Evolutionary conservation across 2,113 vertebrate species (phyloP), one percentile per base, ranked within the genome.

Genomic region (Oreotrochilus melanogaster): DNA sequence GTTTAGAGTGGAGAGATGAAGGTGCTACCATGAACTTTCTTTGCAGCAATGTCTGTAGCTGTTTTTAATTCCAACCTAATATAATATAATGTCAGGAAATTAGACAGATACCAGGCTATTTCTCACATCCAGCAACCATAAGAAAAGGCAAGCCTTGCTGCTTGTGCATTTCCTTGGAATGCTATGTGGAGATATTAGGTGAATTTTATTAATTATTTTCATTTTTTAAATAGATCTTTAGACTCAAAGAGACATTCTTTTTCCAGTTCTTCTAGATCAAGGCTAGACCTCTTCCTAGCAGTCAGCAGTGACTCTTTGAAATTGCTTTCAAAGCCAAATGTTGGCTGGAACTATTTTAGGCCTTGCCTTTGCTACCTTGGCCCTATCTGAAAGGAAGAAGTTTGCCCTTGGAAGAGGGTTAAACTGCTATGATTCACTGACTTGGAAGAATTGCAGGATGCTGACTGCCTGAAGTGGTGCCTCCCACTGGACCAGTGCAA

Each of bases 371-470:
- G 54, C 94, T 96, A 95, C 95, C 92, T 97, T 96, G 96, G 96
- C 79, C 72, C 94, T 95, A 94, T 97, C 94, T 97, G 96, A 94
- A 95, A 98, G 97, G 97, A 98, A 98, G 97, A 97, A 94, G 96
- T 96, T 97, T 98, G 98, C 92, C 98, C 97, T 98, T 98, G 97
- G 97, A 98, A 97, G 95, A 96, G 86, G 95, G 83, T 93, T 97
- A 96, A 96, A 89, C 86, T 98, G 94, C 96, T 97, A 65, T 98
- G 98, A 98, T 98, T 98, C 98, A 98, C 93, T 8, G 86, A 95
- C 93, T 94, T 92, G 95, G 97, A 98, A 98, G 98, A 98, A 98
- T 98, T 94, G 96, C 98, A 98, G 98, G 98, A 98, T 98, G 98
- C 98, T 97, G 97, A 92, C 93, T 94, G 97, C 95, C 89, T 96